Evolutionary conservation across 2,797 vertebrate species (phyloP).

Genomic region (Poecilia wingei): DNA sequence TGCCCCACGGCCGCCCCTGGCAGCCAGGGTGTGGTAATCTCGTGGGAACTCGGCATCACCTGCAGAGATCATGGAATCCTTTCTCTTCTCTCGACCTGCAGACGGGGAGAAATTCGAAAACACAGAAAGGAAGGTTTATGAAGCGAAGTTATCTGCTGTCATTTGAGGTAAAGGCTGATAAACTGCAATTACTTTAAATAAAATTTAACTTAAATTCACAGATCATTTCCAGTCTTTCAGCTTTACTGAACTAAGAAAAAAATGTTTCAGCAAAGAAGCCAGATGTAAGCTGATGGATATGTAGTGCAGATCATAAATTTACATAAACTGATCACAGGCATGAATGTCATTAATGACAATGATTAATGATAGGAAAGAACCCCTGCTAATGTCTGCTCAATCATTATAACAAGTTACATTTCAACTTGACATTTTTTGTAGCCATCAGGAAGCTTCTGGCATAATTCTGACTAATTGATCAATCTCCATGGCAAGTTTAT

Average conservation of each 20-base stretch:
- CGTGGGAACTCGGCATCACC: slow-evolving; percentile 95
- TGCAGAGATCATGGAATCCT: slow-evolving; percentile 93
- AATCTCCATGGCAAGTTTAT: background rate
- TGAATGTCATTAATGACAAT: background rate
- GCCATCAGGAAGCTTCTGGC: background rate
- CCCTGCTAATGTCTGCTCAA: background rate
- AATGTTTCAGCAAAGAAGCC: background rate
- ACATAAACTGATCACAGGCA: background rate
- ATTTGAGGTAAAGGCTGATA: background rate
- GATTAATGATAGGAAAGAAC: background rate
- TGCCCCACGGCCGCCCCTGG: slow-evolving; percentile 79
- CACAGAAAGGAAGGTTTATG: background rate
- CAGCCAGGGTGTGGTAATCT: slow-evolving; percentile 92
- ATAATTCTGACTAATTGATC: background rate
- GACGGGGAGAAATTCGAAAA: background rate
- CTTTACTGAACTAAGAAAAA: background rate
- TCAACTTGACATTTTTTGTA: background rate
- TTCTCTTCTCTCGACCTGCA: slow-evolving; percentile 91
- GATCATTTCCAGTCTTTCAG: background rate
- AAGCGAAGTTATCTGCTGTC: background rate
- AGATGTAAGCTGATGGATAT: background rate
- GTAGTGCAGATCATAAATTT: background rate
- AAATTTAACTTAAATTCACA: background rate
- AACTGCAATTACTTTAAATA: background rate
- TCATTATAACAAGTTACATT: background rate